Conservation (phyloP, 2,113 vertebrate species). For the Pseudopipra pipra region DNA sequence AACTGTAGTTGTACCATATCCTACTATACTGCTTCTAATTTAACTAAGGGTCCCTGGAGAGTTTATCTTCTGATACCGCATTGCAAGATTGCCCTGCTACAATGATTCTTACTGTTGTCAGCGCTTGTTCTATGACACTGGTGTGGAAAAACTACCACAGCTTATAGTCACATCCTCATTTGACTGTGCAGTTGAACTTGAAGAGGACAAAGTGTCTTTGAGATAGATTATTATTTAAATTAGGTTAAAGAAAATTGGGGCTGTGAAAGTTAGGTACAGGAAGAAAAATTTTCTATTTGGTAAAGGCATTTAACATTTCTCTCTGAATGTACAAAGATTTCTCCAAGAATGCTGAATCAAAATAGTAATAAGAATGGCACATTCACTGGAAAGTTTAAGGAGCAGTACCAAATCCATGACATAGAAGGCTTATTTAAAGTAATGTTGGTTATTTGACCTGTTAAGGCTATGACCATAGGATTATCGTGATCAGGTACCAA, state of each 20-base stretch:
- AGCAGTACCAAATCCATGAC: neutral
- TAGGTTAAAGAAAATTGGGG: rapidly evolving
- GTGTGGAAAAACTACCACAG: neutral
- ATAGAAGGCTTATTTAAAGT: neutral
- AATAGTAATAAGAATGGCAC: neutral
- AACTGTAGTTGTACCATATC: neutral
- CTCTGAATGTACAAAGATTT: neutral
- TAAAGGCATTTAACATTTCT: neutral
- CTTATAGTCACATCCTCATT: neutral
- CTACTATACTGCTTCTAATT: neutral
- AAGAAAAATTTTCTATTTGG: neutral
- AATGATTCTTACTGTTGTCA: neutral
- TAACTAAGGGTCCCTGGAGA: neutral
- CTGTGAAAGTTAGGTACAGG: neutral
- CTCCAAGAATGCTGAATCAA: neutral
- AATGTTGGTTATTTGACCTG: neutral
- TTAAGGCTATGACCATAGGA: neutral
- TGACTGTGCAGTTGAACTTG: neutral
- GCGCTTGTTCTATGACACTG: neutral
- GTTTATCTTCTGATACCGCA: neutral
- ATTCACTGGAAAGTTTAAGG: neutral
- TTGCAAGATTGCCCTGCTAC: neutral
- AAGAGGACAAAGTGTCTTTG: neutral
- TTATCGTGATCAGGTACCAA: neutral
- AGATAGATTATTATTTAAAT: neutral